phyloP scores from a whole-genome alignment of 1,140 invertebrate species.

The Brachionus rotundiformis region DNA sequence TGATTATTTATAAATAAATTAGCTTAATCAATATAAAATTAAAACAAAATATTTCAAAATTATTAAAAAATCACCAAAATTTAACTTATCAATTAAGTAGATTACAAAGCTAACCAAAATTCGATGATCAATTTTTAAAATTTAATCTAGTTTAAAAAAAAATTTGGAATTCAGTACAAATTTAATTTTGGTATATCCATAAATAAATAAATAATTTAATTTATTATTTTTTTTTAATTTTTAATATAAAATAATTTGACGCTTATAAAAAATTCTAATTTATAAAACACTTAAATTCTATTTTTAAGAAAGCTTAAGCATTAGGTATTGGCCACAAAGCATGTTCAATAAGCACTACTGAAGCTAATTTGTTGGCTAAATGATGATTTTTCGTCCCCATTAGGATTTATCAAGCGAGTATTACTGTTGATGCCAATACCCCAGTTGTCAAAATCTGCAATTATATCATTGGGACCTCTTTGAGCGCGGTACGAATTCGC shows the following conservation, averaged over 20 bases:
- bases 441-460: constrained; percentile 51
- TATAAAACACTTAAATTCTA: neutral
- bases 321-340: neutral
- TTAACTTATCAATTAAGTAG: neutral
- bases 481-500: neutral
- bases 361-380: constrained; percentile 48
- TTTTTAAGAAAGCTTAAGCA: neutral
- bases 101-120: neutral
- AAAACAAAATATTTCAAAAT: neutral
- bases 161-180: neutral
- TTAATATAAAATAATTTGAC: neutral
- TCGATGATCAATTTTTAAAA: neutral
- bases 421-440: constrained; percentile 43
- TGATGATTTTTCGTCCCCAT: constrained; percentile 49
- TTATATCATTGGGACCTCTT: neutral
- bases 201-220: constrained; percentile 2
- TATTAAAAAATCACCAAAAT: constrained; percentile 33
- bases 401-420: neutral
- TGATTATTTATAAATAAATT: constrained; percentile 43
- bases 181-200: neutral
- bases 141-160: constrained; percentile 3
- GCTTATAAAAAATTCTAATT: neutral
- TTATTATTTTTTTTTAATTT: neutral
- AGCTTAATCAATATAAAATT: neutral
- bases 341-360: constrained; percentile 11